Conservation (phyloP, 2,113 vertebrate genomes). For the Struthio camelus region DNA sequence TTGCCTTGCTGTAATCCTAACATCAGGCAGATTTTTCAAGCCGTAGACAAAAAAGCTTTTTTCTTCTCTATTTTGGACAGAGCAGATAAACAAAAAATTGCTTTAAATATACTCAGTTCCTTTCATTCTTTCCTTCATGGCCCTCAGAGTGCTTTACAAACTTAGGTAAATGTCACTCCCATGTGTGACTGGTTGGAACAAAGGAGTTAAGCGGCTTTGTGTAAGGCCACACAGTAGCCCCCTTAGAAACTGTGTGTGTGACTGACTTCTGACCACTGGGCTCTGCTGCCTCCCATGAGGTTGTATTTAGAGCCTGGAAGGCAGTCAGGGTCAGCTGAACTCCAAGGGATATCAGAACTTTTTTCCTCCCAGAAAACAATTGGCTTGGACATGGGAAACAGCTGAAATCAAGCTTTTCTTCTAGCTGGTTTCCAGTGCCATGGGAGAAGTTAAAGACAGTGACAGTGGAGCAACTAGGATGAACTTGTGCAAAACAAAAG, state of each 20-base stretch:
- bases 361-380: not conserved
- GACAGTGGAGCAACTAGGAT: not conserved
- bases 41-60: not conserved
- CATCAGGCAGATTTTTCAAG: constrained; percentile 11
- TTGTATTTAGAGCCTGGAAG: not conserved
- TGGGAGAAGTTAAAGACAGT: not conserved
- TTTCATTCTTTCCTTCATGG: not conserved
- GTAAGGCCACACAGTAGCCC: not conserved
- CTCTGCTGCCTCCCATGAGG: not conserved
- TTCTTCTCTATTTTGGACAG: not conserved
- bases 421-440: not conserved
- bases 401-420: not conserved
- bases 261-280: not conserved
- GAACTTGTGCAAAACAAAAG: not conserved
- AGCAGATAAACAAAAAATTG: constrained; percentile 2
- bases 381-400: not conserved
- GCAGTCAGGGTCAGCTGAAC: not conserved
- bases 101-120: not conserved
- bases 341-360: not conserved
- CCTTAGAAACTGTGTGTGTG: not conserved
- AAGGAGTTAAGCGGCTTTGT: not conserved
- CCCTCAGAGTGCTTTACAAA: not conserved
- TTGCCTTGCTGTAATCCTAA: not conserved
- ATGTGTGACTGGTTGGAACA: not conserved
- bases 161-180: not conserved